Evolutionary conservation across 1,140 invertebrate genomes (phyloP), one percentile per base, ranked within the genome.

Genomic region (Belonocnema kinseyi): DNA sequence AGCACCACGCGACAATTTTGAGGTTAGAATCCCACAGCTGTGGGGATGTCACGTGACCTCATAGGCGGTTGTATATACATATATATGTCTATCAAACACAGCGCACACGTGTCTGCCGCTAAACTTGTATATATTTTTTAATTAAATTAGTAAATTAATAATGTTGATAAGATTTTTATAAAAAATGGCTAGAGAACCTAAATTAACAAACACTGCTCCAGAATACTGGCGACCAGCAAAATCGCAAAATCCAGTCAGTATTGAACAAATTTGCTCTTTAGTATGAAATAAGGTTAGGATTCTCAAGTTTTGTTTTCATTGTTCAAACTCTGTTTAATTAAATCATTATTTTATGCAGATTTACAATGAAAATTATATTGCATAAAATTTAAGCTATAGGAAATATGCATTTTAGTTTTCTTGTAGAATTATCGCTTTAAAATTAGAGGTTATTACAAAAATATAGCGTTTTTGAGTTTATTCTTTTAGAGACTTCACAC

Each of bases 201-300:
- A 91, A 73, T 86, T 93, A 76, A 91, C 89, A 71, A 92, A 93
- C 75, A 85, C 92, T 21, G 90, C 90, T 0, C 54, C 77, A 13
- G 79, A 92, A 82, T 94, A 91, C 80, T 93, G 93, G 11, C 88
- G 86, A 84, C 92, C 93, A 17, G 86, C 93, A 0, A 77, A 88
- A 3, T 82, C 88, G 75, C 91, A 91, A 79, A 93, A 94, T 86
- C 74, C 86, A 54, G 93, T 94, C 90, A 87, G 81, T 88, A 33
- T 72, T 50, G 54, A 85, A 75, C 2, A 81, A 75, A 78, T 83
- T 83, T 79, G 73, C 79, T 72, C 83, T 13, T 71, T 72, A 74
- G 72, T 58, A 61, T 14, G 72, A 78, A 52, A 52, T 54, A 61
- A 54, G 75, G 52, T 66, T 66, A 70, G 53, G 76, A 74, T 70